Evolutionary conservation across 2,797 vertebrate genomes (phyloP).

Genomic region (Catostomus latipinnis): DNA sequence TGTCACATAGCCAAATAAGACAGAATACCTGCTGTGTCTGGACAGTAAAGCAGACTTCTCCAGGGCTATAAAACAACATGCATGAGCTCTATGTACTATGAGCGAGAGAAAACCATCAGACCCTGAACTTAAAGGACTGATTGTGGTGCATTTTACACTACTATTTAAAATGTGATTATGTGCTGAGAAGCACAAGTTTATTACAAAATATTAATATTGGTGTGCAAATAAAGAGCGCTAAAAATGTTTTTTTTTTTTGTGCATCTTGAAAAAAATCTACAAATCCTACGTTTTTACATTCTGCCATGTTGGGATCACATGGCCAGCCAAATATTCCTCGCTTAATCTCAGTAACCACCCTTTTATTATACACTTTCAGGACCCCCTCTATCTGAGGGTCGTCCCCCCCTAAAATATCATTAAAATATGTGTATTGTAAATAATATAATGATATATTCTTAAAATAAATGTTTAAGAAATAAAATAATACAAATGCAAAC

Average conservation of each 20-base stretch:
- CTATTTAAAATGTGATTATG: background rate
- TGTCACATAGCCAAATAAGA: slow-evolving; percentile 36
- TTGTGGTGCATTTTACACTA: background rate
- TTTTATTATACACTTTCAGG: too few relatives aligned
- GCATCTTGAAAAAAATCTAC: background rate
- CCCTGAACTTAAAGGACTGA: too few relatives aligned
- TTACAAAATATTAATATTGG: background rate
- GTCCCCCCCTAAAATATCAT: too few relatives aligned
- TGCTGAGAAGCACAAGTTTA: background rate
- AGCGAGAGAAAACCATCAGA: background rate
- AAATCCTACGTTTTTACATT: background rate
- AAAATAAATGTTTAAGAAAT: too few relatives aligned
- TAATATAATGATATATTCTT: too few relatives aligned
- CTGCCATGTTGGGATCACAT: too few relatives aligned
- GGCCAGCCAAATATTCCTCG: too few relatives aligned
- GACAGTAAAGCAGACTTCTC: slow-evolving; percentile 23
- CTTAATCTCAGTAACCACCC: too few relatives aligned
- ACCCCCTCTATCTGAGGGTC: too few relatives aligned
- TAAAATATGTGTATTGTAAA: too few relatives aligned
- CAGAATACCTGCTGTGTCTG: slow-evolving; percentile 16
- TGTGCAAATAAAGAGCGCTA: background rate
- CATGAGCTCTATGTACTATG: background rate
- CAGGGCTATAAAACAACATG: slow-evolving; percentile 29
- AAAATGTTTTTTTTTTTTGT: background rate
- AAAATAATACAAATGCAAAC: too few relatives aligned